Evolutionary conservation across 2,113 vertebrate species (phyloP).

Genomic region (Aix galericulata): DNA sequence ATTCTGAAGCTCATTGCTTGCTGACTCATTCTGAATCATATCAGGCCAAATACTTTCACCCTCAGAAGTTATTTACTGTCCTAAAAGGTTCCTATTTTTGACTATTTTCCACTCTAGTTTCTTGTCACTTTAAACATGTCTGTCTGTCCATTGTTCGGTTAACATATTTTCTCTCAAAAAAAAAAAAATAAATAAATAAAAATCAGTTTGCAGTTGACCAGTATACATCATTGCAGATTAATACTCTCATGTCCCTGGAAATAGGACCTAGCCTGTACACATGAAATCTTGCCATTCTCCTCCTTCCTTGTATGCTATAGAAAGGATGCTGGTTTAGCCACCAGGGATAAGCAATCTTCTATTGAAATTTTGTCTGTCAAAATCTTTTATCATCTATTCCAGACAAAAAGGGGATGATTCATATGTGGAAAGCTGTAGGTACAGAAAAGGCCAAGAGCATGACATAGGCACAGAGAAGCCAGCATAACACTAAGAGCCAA

Average conservation of each 20-base stretch:
- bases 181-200: background rate
- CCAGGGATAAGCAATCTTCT: background rate
- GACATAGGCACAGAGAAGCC: background rate
- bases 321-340: background rate
- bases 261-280: background rate
- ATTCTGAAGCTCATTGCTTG: constrained; percentile 17
- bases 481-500: background rate
- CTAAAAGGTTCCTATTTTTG: background rate
- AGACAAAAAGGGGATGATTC: background rate
- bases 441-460: background rate
- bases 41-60: constrained; percentile 42
- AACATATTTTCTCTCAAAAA: background rate
- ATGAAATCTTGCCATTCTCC: background rate
- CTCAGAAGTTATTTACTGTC: constrained; percentile 43
- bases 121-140: background rate
- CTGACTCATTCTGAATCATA: constrained; percentile 57
- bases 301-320: background rate
- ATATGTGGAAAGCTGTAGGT: background rate
- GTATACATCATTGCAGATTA: background rate
- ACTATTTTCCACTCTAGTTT: constrained; percentile 5
- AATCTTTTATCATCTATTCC: background rate
- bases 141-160: constrained; percentile 10
- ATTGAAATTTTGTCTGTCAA: background rate
- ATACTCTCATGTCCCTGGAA: background rate
- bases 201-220: background rate